A percentile compares a stretch with the other conserved stretches of the same genome.
Conservation (phyloP, 2,888 invertebrate species). For the Oscheius onirici region DNA sequence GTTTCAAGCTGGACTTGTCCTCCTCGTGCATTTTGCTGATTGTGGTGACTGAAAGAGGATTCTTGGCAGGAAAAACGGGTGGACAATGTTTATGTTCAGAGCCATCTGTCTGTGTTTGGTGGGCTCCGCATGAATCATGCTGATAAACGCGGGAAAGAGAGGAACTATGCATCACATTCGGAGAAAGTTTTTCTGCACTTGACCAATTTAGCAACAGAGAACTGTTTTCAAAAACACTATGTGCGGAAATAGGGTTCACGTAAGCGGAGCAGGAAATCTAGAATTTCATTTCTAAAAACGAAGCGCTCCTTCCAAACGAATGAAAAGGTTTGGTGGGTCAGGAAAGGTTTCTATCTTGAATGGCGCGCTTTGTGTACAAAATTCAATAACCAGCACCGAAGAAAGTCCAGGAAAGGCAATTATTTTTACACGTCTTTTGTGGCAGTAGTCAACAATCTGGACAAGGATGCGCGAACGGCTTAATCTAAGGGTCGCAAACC, state of each 20-base stretch:
- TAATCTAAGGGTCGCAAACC: not conserved
- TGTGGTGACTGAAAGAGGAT: not conserved
- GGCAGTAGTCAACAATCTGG: not conserved
- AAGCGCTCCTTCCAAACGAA: no score
- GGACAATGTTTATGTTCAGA: constrained; percentile 25
- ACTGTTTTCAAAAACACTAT: no score
- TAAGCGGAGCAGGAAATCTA: no score
- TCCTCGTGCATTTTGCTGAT: not conserved
- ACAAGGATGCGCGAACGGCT: constrained; percentile 19
- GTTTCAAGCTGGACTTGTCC: constrained; percentile 15
- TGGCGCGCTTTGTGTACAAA: no score
- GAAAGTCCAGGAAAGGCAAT: not conserved
- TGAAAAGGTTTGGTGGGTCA: no score
- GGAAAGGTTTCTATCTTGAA: no score
- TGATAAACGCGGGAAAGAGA: constrained; percentile 12
- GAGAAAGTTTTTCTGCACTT: not conserved
- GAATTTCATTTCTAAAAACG: no score
- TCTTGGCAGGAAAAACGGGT: not conserved
- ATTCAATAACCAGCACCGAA: no score
- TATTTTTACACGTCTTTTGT: not conserved
- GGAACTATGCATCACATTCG: constrained; percentile 6
- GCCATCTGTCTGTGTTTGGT: constrained; percentile 20
- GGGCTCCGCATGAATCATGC: constrained; percentile 9
- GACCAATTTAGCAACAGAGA: no score
- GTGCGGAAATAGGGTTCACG: no score